These are phyloP conservation scores for Watersipora subatra DNA, from an alignment of 1,140 invertebrate species.

Conservation along the genomic window DNA sequence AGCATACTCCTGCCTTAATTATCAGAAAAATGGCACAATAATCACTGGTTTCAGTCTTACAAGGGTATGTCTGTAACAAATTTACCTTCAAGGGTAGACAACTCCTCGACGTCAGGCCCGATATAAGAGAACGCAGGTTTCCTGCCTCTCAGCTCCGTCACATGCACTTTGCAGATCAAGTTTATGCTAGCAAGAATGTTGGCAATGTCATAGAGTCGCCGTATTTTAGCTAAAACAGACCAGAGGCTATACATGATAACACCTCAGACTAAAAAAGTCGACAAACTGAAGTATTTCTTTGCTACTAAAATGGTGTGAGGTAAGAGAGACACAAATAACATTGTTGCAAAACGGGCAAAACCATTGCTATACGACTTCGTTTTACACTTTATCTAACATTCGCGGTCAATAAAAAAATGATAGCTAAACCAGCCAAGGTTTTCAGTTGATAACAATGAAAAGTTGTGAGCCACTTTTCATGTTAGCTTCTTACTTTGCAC, in stretches of 20 bases:
- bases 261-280: too few species aligned
- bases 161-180: conserved; percentile 52
- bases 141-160: conserved; percentile 44
- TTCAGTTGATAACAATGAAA: too few species aligned
- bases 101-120: conserved; percentile 45
- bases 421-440: too few species aligned
- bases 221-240: conserved; percentile 47
- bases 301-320: background rate
- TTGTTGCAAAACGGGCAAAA: too few species aligned
- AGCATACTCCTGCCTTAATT: background rate
- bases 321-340: background rate
- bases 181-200: conserved; percentile 57
- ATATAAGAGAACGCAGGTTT: conserved; percentile 57
- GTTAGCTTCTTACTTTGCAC: too few species aligned
- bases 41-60: background rate
- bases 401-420: too few species aligned
- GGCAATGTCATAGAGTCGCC: conserved; percentile 59
- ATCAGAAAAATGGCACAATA: background rate
- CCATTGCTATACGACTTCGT: too few species aligned
- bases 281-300: background rate
- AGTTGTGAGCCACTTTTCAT: too few species aligned
- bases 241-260: conserved; percentile 4
- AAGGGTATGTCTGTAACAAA: conserved; percentile 1
- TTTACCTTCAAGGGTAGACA: conserved; percentile 16
- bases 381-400: too few species aligned